phyloP scores from a whole-genome alignment of 2,113 vertebrate genomes.

The cattle (Bos taurus) region ARS-UCD2.0 NC_037345.1:42667501-42668000 shows the following conservation, averaged over 20 bases:
- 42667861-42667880: not conserved
- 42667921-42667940: not conserved
- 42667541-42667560: not conserved
- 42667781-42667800: not conserved
- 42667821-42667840: no score
- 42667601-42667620: not conserved
- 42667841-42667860: accelerated
- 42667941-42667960: not conserved
- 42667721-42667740: not conserved
- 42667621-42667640: not conserved
- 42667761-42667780: not conserved
- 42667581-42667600: not conserved
- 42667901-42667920: no score
- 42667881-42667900: accelerated
- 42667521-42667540: not conserved
- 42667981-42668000: not conserved
- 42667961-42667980: not conserved
- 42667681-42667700: not conserved
- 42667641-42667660: not conserved
- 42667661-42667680: accelerated
- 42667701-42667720: not conserved
- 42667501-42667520: not conserved
- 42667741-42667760: not conserved
- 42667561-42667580: not conserved
- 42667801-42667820: not conserved